Evolutionary conservation across 2,113 vertebrate species (phyloP).

Genomic region (Gopherus flavomarginatus): DNA sequence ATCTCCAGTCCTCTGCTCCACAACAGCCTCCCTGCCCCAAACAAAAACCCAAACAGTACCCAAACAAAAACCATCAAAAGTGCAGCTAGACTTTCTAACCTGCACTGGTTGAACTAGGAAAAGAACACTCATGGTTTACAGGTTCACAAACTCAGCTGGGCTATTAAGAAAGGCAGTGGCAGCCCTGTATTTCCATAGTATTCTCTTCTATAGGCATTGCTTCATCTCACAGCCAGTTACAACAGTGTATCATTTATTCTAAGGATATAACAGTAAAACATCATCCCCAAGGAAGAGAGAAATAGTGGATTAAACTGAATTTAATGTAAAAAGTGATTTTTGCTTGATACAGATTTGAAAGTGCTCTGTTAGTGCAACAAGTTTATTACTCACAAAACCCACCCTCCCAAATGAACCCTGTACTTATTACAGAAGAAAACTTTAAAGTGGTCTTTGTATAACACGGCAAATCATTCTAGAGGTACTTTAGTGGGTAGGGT

Average conservation of each 20-base stretch:
- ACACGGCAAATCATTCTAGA: neutral
- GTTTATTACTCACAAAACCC: neutral
- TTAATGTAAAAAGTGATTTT: neutral
- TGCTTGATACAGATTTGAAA: neutral
- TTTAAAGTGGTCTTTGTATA: neutral
- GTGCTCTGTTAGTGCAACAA: neutral
- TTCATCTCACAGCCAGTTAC: neutral
- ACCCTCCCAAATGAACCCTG: neutral
- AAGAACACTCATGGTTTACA: neutral
- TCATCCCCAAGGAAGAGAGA: neutral
- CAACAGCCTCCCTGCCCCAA: neutral
- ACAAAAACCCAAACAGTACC: neutral
- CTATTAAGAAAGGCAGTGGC: neutral
- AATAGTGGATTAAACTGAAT: constrained; percentile 19
- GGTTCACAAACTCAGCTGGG: neutral
- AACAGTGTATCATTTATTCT: too few species aligned
- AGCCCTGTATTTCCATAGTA: neutral
- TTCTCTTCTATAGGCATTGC: neutral
- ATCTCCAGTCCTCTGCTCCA: neutral
- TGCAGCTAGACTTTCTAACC: neutral
- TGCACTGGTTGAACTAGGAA: neutral
- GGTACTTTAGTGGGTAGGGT: neutral
- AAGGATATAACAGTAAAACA: neutral
- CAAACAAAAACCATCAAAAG: neutral
- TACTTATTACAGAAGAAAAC: neutral